phyloP scores from a whole-genome alignment of 2,888 invertebrate genomes.

The Digitonthophagus gazella region DNA sequence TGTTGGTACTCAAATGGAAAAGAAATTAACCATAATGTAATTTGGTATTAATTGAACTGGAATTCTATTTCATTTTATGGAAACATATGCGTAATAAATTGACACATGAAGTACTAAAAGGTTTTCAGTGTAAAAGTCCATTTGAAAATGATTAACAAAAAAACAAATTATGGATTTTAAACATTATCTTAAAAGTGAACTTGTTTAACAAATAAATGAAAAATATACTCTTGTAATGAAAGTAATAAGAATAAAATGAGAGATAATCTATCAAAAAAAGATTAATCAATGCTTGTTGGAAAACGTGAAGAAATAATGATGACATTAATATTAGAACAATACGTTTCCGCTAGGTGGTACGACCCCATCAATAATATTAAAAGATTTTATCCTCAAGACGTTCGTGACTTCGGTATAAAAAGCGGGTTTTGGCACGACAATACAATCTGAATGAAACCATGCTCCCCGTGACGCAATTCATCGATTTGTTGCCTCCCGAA shows the following conservation, averaged over 20 bases:
- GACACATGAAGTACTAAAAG: not conserved
- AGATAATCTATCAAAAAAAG: too few species aligned
- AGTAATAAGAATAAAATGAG: not conserved
- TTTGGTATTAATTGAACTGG: too few species aligned
- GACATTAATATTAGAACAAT: not conserved
- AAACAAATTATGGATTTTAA: not conserved
- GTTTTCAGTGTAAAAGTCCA: not conserved
- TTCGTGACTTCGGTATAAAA: not conserved
- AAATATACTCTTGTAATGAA: not conserved
- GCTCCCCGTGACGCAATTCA: conserved; percentile 41
- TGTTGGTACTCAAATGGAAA: too few species aligned
- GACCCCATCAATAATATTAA: not conserved
- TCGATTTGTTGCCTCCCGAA: conserved; percentile 40
- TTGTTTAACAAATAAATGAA: not conserved
- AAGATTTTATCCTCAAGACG: not conserved
- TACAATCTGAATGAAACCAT: conserved; percentile 33
- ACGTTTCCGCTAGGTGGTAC: not conserved
- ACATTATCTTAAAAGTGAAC: too few species aligned
- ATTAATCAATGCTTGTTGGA: too few species aligned
- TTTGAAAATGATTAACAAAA: not conserved
- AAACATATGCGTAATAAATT: too few species aligned
- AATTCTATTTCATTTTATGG: too few species aligned
- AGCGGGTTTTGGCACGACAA: not conserved
- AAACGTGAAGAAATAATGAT: not conserved
- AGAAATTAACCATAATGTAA: too few species aligned